Base-by-base conservation (phyloP, 2,888 invertebrate species). In the Yponomeuta evonymella region DNA sequence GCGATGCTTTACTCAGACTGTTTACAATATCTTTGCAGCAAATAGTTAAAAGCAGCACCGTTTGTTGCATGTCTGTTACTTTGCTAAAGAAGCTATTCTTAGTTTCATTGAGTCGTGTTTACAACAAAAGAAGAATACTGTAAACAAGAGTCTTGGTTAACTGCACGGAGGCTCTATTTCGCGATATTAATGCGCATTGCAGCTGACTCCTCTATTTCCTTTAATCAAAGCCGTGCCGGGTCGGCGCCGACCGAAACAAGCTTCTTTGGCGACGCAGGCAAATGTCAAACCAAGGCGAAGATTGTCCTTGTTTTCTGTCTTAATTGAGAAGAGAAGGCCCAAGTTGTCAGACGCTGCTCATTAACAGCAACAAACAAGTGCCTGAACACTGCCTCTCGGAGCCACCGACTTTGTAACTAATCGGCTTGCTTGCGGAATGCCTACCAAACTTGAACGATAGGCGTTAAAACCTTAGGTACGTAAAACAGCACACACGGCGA, bases 361-460 rank as follows among this genome's bases (percentile, higher is more conserved):
- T 91, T 90, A 91, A 87, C 86, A 88, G 88, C 88, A 89, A 87
- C 90, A 89, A 90, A 90, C 90, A 90, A 89, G 84, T 82, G 82
- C 79, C 84, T 89, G 89, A 89, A 90, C 88, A 89, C 87, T 76
- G 73, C 74, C 80, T 23, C 79, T 77, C 77, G 81, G 80, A 67
- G 66, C 3, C 43, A 43, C 43, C 64, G 70, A 65, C 65, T 65
- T 65, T 23, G 69, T 81, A 86, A 87, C 84, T 90, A 90, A 91
- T 90, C 90, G 89, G 89, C 90, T 90, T 89, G 80, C 79, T 74
- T 74, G 77, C 74, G 76, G 72, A 76, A 75, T 64, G 68, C 76
- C 79, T 77, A 79, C 80, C 79, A 75, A 78, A 80, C 68, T 29
- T 67, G n/a, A 48, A 51, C n/a, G 12, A 4, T 36, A 67, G 29